Evolutionary conservation across 1,140 invertebrate species (phyloP), one percentile per base, ranked within the genome.

Genomic region (Epicauta chinensis): DNA sequence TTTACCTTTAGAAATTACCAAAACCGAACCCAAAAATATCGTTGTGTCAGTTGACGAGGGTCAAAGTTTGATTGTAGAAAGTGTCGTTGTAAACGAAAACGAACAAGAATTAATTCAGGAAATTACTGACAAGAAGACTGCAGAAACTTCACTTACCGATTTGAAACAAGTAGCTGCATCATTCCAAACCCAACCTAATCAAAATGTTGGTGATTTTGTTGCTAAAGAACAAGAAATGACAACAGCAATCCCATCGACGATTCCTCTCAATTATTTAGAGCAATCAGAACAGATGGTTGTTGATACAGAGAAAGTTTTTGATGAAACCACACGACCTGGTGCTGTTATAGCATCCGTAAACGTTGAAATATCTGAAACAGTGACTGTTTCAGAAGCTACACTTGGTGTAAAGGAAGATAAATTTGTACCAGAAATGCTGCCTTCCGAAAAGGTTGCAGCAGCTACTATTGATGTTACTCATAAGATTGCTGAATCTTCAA

Each of bases 41-140:
- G 73, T 71, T 48, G 50, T 83, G 14, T 73, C 72, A 40, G 60
- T 84, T 31, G 71, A 75, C 37, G 76, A 81, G 64, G 75, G 73
- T 53, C 71, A 77, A 52, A 78, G 81, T 39, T 64, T 77, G 16
- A 66, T 77, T 29, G 78, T 77, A 15, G 67, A 65, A 12, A 78
- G 80, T 69, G 77, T 76, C 2, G 69, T 75, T 14, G 56, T 68
- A 13, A 73, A 73, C 11, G 83, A 84, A 63, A 77, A 74, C 16
- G 82, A 85, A 70, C 65, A 69, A 49, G 68, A 65, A 13, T 77
- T 77, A 63, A 65, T 60, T 42, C 61, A 64, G 11, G 62, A 64
- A 52, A 53, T 55, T 1, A 69, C 74, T 3, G 67, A 73, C 16
- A 51, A 62, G n/a, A 75, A 76, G 40, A 59, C 56, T 16, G 71